phyloP scores from a whole-genome alignment of 2,888 invertebrate genomes.

The Nomada ruficornis region DNA sequence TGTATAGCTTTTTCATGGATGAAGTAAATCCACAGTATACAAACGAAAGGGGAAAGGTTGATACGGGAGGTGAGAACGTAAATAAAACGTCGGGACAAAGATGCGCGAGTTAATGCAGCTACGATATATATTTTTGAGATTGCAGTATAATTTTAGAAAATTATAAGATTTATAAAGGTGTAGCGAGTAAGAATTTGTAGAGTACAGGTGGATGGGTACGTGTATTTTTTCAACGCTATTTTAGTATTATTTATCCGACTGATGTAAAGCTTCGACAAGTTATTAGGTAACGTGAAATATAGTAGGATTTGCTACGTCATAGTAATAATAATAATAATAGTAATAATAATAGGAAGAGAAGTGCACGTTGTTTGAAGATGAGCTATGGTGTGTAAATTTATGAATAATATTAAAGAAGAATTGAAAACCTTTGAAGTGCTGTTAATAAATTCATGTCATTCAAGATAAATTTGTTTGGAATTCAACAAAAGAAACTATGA shows the following conservation, averaged over 20 bases:
- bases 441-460: neutral
- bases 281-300: conserved; percentile 6
- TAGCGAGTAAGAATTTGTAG: conserved; percentile 76
- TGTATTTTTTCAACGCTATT: conserved; percentile 45
- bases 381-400: conserved; percentile 8
- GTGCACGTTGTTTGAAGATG: conserved; percentile 9
- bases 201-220: conserved; percentile 64
- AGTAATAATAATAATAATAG: neutral
- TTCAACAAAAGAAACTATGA: conserved; percentile 5
- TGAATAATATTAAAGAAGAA: conserved; percentile 11
- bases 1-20: conserved; percentile 50
- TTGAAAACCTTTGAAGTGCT: conserved; percentile 1
- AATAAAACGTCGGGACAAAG: conserved; percentile 61
- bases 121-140: conserved; percentile 83
- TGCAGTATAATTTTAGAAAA: conserved; percentile 82
- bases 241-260: conserved; percentile 49
- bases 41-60: neutral
- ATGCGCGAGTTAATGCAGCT: conserved; percentile 74
- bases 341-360: neutral
- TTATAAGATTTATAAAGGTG: conserved; percentile 83
- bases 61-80: conserved; percentile 31
- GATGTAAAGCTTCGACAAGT: conserved; percentile 26
- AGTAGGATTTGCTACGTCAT: conserved; percentile 19
- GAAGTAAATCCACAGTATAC: conserved; percentile 34
- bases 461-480: conserved; percentile 1